phyloP scores from a whole-genome alignment of 2,113 vertebrate genomes.

The Eleginops maclovinus region DNA sequence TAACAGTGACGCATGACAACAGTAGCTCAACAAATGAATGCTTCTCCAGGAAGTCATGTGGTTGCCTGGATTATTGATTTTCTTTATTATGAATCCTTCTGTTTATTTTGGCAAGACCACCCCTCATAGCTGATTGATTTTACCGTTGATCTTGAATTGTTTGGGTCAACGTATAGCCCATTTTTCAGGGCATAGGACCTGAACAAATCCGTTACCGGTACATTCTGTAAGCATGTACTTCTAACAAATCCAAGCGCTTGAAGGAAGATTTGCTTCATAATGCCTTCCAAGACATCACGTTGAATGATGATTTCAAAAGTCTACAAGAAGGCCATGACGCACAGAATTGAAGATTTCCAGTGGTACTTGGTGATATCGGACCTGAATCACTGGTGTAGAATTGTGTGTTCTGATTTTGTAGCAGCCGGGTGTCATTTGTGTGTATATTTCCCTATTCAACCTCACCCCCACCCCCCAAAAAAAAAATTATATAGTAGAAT shows the following conservation, averaged over 20 bases:
- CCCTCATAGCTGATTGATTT: too few relatives aligned
- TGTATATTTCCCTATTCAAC: too few relatives aligned
- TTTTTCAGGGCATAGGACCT: too few relatives aligned
- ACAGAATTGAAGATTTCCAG: background rate
- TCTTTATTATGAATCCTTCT: too few relatives aligned
- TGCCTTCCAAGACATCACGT: background rate
- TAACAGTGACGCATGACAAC: background rate
- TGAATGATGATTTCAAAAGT: background rate
- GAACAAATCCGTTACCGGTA: too few relatives aligned
- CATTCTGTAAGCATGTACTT: too few relatives aligned
- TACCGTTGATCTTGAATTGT: too few relatives aligned
- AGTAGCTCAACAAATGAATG: background rate
- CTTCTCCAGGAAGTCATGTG: background rate
- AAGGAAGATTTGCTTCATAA: background rate
- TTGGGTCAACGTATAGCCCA: too few relatives aligned
- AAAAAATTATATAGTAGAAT: background rate
- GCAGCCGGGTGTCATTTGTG: slow-evolving; percentile 14
- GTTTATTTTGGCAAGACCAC: too few relatives aligned
- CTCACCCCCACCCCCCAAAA: too few relatives aligned
- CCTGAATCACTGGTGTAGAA: background rate
- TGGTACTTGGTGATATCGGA: background rate
- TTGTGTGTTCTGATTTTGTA: background rate
- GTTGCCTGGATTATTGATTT: background rate
- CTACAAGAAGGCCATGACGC: background rate
- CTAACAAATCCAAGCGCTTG: too few relatives aligned